phyloP scores from a whole-genome alignment of 2,113 vertebrate genomes.

The Propithecus coquereli region DNA sequence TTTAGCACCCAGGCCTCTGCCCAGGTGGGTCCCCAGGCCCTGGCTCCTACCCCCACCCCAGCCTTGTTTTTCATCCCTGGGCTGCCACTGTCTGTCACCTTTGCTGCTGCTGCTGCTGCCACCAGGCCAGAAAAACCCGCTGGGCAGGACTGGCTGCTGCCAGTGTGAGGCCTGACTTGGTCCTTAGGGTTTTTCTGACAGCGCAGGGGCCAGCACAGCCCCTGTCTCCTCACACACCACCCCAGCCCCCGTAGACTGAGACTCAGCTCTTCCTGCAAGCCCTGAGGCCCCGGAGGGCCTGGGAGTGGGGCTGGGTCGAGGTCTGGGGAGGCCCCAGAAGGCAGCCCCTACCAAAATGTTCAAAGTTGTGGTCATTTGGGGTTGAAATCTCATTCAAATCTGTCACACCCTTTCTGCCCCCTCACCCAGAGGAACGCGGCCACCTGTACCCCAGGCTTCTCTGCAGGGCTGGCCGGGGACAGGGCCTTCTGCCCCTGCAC shows the following conservation, averaged over 20 bases:
- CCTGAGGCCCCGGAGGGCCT: background rate
- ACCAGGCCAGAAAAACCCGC: conserved; percentile 62
- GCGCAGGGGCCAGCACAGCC: background rate
- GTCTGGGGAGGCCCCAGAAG: background rate
- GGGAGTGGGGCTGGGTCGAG: background rate
- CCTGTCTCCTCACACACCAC: background rate
- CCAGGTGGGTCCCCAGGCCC: background rate
- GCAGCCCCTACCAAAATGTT: too few species aligned
- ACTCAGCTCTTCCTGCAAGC: too few species aligned
- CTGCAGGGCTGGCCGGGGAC: rapidly evolving
- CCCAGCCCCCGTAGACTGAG: background rate
- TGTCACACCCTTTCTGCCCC: background rate
- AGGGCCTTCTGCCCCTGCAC: background rate
- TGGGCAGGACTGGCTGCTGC: background rate
- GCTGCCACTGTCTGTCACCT: conserved; percentile 6
- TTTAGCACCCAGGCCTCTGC: background rate
- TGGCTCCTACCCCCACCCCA: background rate
- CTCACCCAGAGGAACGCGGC: background rate
- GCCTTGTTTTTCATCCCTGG: background rate
- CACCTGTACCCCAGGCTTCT: background rate
- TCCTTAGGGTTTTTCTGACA: background rate
- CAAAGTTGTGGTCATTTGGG: background rate
- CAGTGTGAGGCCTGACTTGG: background rate
- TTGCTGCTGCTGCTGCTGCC: background rate
- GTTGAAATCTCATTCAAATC: background rate